Conservation (phyloP, 2,888 invertebrate species). For the Omphaloscelis lunosa region DNA sequence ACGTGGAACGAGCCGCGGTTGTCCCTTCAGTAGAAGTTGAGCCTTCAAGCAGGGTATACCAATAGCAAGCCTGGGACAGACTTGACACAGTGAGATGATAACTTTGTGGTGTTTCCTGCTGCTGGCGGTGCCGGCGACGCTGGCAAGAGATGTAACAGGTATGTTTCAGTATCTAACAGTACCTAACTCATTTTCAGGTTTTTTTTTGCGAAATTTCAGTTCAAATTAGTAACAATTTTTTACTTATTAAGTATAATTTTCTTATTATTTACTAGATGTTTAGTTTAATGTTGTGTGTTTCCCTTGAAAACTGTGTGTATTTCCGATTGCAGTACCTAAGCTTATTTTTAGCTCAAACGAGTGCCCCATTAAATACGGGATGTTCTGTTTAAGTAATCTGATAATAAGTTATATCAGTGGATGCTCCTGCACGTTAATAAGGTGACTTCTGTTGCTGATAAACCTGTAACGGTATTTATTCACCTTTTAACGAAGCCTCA, state of each 20-base stretch:
- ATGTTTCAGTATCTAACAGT: slow-evolving; percentile 18
- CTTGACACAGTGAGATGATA: slow-evolving; percentile 31
- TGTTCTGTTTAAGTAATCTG: no score
- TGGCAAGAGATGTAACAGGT: slow-evolving; percentile 57
- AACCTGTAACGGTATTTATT: no score
- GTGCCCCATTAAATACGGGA: no score
- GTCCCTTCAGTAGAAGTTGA: slow-evolving; percentile 12
- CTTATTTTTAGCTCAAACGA: no score
- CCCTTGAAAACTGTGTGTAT: neutral
- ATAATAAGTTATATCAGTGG: no score
- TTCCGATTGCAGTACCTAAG: no score
- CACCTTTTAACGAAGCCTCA: no score
- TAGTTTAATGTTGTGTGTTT: neutral
- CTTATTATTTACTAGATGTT: neutral
- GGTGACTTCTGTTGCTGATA: no score
- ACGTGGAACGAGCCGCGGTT: neutral
- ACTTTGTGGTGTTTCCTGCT: slow-evolving; percentile 39
- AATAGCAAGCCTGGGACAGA: neutral
- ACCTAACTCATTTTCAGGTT: no score
- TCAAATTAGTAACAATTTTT: no score
- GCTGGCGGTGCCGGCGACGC: slow-evolving; percentile 24
- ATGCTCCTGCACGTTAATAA: no score
- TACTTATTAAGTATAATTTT: neutral
- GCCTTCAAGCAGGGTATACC: slow-evolving; percentile 14
- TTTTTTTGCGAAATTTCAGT: neutral